Evolutionary conservation across 2,888 invertebrate genomes (phyloP), one percentile per base, ranked within the genome.

Genomic region (Cotesia congregata): DNA sequence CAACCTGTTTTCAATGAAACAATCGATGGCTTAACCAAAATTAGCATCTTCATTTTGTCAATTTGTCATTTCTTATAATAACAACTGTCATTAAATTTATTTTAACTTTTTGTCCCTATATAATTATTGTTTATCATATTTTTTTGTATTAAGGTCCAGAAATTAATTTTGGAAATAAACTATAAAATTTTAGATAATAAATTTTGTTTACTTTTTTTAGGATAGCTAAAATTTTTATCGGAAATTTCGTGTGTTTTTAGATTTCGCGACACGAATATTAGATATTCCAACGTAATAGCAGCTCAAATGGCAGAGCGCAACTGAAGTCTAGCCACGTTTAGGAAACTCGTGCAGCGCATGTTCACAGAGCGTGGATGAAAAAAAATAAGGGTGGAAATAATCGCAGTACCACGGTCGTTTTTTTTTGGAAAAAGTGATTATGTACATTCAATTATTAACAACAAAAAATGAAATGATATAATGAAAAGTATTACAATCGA

Each of bases 291-390:
- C 74, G 75, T 77, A 76, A 78, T 68, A 74, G 77, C 77, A 76
- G 76, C 75, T 78, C 71, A 79, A 77, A 74, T 72, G 80, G 76
- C 82, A 78, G 78, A 80, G 77, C 80, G 80, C 82, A 80, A 82
- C 82, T 82, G 80, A 77, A 80, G 77, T 72, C 78, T 70, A 79
- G 80, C 79, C 81, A 82, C 72, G 81, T 78, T 82, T 80, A 65
- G 78, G 74, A 69, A 68, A 61, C 65, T 72, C 73, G 70, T 79
- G 71, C 73, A 78, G 82, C 82, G 82, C 82, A 82, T 82, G 82
- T 78, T 79, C 80, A 74, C 50, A 30, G 38, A 73, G 38, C 30
- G 67, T 73, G 73, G 59, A 73, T 60, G 67, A 20, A 64, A n/a
- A 62, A 67, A 59, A 59, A 50, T n/a, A 67, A 73, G 59, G 73